These are phyloP conservation scores for roundworm (Caenorhabditis elegans) DNA, from an alignment of 1,140 invertebrate species.

Conservation along the genomic window DNA sequence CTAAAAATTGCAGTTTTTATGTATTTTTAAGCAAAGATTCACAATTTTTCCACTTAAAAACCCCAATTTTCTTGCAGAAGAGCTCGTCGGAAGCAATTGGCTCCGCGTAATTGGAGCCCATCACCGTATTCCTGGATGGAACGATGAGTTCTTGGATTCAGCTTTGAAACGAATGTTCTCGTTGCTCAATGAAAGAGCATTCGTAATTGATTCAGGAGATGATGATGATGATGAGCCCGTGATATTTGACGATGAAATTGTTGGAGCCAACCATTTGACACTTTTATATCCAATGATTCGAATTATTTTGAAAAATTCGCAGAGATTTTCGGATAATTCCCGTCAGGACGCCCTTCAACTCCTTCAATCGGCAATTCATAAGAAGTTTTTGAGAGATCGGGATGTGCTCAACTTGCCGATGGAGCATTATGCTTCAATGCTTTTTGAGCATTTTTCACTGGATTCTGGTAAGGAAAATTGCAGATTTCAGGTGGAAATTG, in stretches of 20 bases:
- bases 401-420: slow-evolving; percentile 28
- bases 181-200: slow-evolving; percentile 36
- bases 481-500: neutral
- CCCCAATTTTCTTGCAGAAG: neutral
- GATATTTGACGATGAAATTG: slow-evolving; percentile 31
- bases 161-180: slow-evolving; percentile 37
- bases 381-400: slow-evolving; percentile 21
- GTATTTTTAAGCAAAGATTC: too few relatives aligned
- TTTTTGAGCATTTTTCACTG: slow-evolving; percentile 15
- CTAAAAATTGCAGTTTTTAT: too few relatives aligned
- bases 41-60: too few relatives aligned
- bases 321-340: neutral
- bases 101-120: slow-evolving; percentile 22
- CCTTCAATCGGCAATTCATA: slow-evolving; percentile 35
- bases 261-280: slow-evolving; percentile 39
- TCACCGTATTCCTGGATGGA: neutral
- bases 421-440: slow-evolving; percentile 12
- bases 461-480: neutral
- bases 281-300: slow-evolving; percentile 33
- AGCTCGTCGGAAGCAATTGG: slow-evolving; percentile 22
- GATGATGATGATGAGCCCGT: slow-evolving; percentile 20
- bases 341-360: slow-evolving; percentile 27
- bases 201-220: slow-evolving; percentile 43
- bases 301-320: slow-evolving; percentile 11
- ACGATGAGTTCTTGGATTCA: slow-evolving; percentile 10